These are phyloP conservation scores for Pycnonotus jocosus DNA, from an alignment of 2,113 vertebrate species.

Conservation along the genomic window DNA sequence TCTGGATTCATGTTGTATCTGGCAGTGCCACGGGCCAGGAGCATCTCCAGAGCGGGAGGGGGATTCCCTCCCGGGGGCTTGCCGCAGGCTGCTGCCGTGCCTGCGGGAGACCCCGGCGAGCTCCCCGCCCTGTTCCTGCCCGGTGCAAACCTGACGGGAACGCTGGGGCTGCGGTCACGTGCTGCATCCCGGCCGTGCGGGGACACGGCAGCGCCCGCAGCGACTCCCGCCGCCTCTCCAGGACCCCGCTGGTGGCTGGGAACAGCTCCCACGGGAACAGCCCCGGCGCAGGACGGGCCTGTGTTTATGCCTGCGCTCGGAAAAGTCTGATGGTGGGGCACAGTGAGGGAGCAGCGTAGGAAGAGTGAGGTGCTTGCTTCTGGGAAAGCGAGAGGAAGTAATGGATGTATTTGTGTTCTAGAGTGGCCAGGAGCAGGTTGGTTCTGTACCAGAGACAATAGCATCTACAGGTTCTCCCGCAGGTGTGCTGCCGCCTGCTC, in stretches of 20 bases:
- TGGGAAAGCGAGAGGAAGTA: neutral
- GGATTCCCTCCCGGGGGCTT: neutral
- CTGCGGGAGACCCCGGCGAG: fast-evolving
- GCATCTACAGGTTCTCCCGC: neutral
- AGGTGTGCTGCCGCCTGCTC: neutral
- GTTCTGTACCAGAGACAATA: neutral
- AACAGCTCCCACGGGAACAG: neutral
- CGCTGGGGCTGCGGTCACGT: fast-evolving
- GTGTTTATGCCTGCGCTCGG: neutral
- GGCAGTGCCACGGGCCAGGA: neutral
- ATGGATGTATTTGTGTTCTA: neutral
- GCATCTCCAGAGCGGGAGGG: neutral
- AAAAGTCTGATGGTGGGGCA: neutral
- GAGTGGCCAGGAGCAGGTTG: neutral
- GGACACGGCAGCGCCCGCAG: neutral
- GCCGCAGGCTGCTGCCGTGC: neutral
- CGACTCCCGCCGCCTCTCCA: fast-evolving
- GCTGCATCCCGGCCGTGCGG: neutral
- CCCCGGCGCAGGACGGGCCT: fast-evolving
- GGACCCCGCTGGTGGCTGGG: fast-evolving
- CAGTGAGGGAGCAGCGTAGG: neutral
- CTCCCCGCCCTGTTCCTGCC: fast-evolving
- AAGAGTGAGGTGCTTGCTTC: neutral
- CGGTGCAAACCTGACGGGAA: fast-evolving
- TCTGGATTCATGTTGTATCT: fast-evolving